Evolutionary conservation across 2,113 vertebrate species (phyloP), one percentile per base, ranked within the genome.

Genomic region (Cromileptes altivelis): DNA sequence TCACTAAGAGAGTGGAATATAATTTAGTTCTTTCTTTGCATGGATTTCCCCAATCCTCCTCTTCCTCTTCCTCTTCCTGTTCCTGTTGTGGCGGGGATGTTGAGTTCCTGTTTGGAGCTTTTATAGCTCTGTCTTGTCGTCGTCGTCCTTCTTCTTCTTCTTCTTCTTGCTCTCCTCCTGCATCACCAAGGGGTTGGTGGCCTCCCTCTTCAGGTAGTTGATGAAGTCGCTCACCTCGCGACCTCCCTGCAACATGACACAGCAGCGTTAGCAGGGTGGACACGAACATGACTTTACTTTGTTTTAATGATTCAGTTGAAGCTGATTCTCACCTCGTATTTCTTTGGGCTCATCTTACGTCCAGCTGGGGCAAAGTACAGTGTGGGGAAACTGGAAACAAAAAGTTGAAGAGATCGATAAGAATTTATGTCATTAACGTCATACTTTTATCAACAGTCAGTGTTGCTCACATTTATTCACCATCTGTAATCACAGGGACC

Each of bases 221-320:
- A 99, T 88, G 91, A 99, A 99, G 94, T 99, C 98, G 58, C 90
- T 96, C 82, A 99, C 96, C 94, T 99, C 98, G 58, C 98, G 97
- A 70, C 97, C 98, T 69, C 98, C 98, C 98, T 99, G 93, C 14
- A 90, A 70, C 3, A 0, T 19, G 18, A 63, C 30, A 75, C 5
- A 4, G 5, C 7, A n/a, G 5, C 1, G n/a, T 62, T 12, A 85
- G 67, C 5, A 6, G 4, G 42, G 25, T 0, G 7, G 42, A 71
- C 0, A 60, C 68, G 64, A 61, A 40, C 15, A 5, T 6, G 4
- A 65, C 14, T 0, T 25, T 0, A 21, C 27, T 30, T 25, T 4
- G 11, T 8, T 72, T 57, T 40, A 27, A 50, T 0, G 1, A 8
- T 21, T 37, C 7, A 33, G 8, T 7, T 3, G 0, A 3, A 14